These are phyloP conservation scores for Argyresthia goedartella DNA, from an alignment of 2,888 invertebrate genomes.

Conservation along the genomic window DNA sequence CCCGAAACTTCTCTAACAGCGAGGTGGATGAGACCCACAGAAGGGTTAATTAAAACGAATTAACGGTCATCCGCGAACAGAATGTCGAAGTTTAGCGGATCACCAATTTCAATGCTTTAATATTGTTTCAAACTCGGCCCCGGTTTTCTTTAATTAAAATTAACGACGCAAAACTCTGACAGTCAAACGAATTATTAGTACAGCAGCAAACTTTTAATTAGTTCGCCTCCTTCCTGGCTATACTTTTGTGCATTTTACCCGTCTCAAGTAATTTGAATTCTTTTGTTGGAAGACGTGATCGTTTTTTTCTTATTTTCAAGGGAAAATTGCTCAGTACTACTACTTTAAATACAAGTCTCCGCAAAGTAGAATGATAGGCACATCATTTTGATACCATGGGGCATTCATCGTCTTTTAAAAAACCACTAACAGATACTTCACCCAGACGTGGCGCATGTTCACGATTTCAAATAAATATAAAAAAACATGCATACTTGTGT, in stretches of 20 bases:
- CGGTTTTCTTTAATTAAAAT: constrained; percentile 71
- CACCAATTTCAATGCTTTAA: constrained; percentile 69
- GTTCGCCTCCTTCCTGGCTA: constrained; percentile 55
- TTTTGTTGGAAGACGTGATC: constrained; percentile 24
- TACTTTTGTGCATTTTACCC: constrained; percentile 61
- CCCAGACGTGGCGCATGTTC: too few species aligned
- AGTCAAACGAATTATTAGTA: constrained; percentile 71
- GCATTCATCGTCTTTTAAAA: neutral
- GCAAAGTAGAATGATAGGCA: neutral
- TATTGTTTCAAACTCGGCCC: constrained; percentile 64
- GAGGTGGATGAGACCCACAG: constrained; percentile 41
- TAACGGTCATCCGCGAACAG: constrained; percentile 52
- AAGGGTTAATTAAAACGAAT: constrained; percentile 68
- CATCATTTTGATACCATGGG: neutral
- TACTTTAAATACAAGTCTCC: neutral
- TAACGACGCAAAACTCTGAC: constrained; percentile 70
- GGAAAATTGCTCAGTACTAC: neutral
- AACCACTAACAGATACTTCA: too few species aligned
- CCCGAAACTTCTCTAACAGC: constrained; percentile 41
- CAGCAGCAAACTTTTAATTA: constrained; percentile 68
- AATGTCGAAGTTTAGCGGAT: constrained; percentile 66
- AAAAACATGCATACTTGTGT: too few species aligned
- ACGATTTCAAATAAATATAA: too few species aligned
- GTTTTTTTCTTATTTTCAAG: neutral
- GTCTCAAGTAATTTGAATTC: constrained; percentile 56